phyloP scores from a whole-genome alignment of 2,888 invertebrate species.

The Eilema caniola region DNA sequence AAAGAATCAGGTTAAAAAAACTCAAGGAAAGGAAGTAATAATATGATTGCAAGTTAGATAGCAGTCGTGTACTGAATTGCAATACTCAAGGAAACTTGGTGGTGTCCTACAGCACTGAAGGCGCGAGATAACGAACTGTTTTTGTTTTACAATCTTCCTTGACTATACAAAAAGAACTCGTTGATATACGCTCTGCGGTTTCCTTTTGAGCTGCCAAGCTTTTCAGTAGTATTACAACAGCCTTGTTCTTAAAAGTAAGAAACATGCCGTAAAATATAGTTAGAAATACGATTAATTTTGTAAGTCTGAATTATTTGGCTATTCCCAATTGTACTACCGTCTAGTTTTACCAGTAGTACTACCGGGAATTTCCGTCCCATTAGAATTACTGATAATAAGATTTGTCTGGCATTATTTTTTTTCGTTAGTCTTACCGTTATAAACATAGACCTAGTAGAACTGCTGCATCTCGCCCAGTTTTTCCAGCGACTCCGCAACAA shows the following conservation, averaged over 20 bases:
- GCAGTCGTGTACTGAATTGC: constrained; percentile 1
- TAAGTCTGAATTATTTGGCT: background rate
- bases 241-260: background rate
- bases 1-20: background rate
- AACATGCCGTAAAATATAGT: background rate
- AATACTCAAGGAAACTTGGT: constrained; percentile 18
- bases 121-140: constrained; percentile 59
- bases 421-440: no score
- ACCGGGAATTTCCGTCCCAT: no score
- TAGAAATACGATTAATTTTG: background rate
- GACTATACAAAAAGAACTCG: constrained; percentile 38
- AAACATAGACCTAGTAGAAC: no score
- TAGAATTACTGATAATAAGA: no score
- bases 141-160: constrained; percentile 63
- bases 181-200: constrained; percentile 47
- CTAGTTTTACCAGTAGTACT: no score
- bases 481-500: no score
- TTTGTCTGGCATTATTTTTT: no score
- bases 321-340: no score
- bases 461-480: no score
- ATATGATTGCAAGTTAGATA: constrained; percentile 1
- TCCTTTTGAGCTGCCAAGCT: constrained; percentile 25
- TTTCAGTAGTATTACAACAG: constrained; percentile 12
- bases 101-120: constrained; percentile 44
- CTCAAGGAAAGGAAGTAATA: background rate